Base-by-base conservation (phyloP, 2,113 vertebrate genomes). In the Alligator sinensis region DNA sequence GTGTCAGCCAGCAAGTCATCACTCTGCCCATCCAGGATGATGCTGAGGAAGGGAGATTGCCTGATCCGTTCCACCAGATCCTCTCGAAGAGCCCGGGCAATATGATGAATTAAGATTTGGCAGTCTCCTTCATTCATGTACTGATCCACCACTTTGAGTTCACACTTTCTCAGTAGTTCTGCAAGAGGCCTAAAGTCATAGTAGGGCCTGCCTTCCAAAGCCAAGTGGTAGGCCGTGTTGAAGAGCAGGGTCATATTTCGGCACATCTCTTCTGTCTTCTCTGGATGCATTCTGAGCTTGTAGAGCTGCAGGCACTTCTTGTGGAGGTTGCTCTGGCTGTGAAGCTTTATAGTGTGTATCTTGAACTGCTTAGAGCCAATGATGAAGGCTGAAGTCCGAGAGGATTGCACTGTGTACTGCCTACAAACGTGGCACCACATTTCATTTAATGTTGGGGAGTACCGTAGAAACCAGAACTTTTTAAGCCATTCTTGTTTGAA, bases 351-450 rank as follows among this genome's bases (percentile, higher is more conserved):
- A 2, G 99, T 99, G 97, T 99, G 99, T 97, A 99, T 99, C 97
- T 99, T 99, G 93, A 99, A 99, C 97, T 99, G 99, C 96, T 99
- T 99, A 86, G 99, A 99, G 93, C 99, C 99, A 12, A 99, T 98
- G 94, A 99, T 99, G 91, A 99, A 99, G 91, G 99, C 99, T 0
- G 99, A 99, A 18, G 99, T 99, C 93, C 99, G 98, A 1, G 99
- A 99, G 5, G 99, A 99, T 97, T 99, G 99, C 92, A 99, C 99
- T 0, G 99, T 99, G 95, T 99, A 99, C 96, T 99, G 99, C 72
- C 99, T 98, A 96, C 99, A 99, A 14, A 99, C 99, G 1, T 99
- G 99, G 96, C 99, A 99, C 99, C 99, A 99, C 99, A 99, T 99
- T 97, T 99, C 99, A 4, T 99, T 99, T 79, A 99, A 87, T 0